Conservation (phyloP, 2,888 invertebrate species). For the Corythucha ciliata region DNA sequence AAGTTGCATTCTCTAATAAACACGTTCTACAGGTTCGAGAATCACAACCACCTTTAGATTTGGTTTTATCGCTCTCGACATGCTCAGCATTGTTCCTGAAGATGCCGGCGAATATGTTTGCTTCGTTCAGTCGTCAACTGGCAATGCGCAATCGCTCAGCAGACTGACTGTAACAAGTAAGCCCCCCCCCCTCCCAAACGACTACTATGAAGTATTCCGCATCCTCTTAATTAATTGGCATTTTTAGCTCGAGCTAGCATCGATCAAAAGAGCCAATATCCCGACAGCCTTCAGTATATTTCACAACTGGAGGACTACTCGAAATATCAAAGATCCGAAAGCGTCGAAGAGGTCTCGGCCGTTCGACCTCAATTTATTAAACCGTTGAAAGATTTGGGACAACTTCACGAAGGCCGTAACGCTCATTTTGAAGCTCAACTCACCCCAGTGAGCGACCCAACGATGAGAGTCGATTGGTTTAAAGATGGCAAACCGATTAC, state of each 20-base stretch:
- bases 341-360: slow-evolving; percentile 67
- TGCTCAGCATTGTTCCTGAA: slow-evolving; percentile 72
- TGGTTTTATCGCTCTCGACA: slow-evolving; percentile 90
- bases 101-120: slow-evolving; percentile 89
- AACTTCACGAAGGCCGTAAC: slow-evolving; percentile 80
- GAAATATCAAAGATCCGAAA: slow-evolving; percentile 74
- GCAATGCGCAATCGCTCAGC: slow-evolving; percentile 77
- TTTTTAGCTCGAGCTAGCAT: slow-evolving; percentile 56
- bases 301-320: slow-evolving; percentile 85
- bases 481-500: slow-evolving; percentile 90
- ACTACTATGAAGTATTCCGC: not conserved
- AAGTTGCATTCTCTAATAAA: not conserved
- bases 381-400: slow-evolving; percentile 74
- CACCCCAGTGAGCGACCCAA: slow-evolving; percentile 84
- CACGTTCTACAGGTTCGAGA: slow-evolving; percentile 68
- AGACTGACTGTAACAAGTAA: slow-evolving; percentile 61
- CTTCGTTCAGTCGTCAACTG: slow-evolving; percentile 75
- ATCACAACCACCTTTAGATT: slow-evolving; percentile 93
- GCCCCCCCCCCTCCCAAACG: slow-evolving; percentile 26
- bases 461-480: slow-evolving; percentile 92
- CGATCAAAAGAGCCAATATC: slow-evolving; percentile 81
- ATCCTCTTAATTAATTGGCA: not conserved
- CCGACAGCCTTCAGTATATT: slow-evolving; percentile 82
- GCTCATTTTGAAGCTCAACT: slow-evolving; percentile 90
- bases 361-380: slow-evolving; percentile 82